Evolutionary conservation across 2,888 invertebrate species (phyloP).

Genomic region (Sphaerolaimus hirsutus): DNA sequence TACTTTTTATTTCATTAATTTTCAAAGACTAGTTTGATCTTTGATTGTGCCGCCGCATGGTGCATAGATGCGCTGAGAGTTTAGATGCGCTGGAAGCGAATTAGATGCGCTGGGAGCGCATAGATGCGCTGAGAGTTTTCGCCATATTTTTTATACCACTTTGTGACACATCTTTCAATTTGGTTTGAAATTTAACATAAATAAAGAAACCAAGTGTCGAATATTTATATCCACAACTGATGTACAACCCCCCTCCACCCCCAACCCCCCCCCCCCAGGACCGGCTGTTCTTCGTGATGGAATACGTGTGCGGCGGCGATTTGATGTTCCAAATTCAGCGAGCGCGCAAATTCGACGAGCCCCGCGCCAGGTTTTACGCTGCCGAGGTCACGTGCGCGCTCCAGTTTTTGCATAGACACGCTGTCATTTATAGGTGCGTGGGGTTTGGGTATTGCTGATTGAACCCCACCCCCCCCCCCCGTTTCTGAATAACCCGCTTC

Average conservation of each 20-base stretch:
- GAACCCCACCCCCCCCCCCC: not conserved
- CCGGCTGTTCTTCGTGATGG: slow-evolving; percentile 94
- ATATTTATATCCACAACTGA: slow-evolving; percentile 5
- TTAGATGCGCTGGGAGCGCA: too few relatives aligned
- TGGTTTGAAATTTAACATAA: not conserved
- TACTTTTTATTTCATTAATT: too few relatives aligned
- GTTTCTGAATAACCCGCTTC: not conserved
- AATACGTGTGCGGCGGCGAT: slow-evolving; percentile 73
- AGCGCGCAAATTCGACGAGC: slow-evolving; percentile 88
- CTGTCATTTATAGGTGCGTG: slow-evolving; percentile 63
- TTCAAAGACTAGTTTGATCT: too few relatives aligned
- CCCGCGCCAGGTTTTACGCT: slow-evolving; percentile 74
- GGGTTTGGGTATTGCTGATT: too few relatives aligned
- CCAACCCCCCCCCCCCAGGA: slow-evolving; percentile 42
- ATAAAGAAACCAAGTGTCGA: not conserved
- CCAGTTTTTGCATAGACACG: slow-evolving; percentile 82
- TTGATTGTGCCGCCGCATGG: too few relatives aligned
- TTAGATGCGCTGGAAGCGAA: too few relatives aligned
- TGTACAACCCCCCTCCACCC: too few relatives aligned
- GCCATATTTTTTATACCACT: too few relatives aligned
- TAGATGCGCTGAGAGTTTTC: too few relatives aligned
- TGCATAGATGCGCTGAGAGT: too few relatives aligned
- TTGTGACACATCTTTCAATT: too few relatives aligned
- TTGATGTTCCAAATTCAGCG: slow-evolving; percentile 83
- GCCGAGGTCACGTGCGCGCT: slow-evolving; percentile 91